Conservation (phyloP, 2,797 vertebrate genomes). For the Acipenser oxyrinchus region DNA sequence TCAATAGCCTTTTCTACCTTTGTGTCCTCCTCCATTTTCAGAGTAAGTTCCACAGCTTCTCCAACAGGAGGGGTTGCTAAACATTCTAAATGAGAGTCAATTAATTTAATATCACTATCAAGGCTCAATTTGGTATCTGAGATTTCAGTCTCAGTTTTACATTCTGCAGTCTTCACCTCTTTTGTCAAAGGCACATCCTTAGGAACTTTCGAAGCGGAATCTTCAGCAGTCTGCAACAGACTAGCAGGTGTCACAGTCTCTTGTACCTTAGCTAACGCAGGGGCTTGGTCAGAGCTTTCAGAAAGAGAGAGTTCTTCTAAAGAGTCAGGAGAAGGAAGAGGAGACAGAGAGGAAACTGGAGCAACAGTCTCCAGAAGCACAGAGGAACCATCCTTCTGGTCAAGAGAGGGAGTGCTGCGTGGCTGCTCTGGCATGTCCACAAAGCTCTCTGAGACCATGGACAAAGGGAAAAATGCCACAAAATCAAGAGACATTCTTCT, state of each 20-base stretch:
- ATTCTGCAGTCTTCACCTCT: conserved; percentile 28
- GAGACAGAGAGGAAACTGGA: conserved; percentile 80
- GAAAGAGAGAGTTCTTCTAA: conserved; percentile 73
- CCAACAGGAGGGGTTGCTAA: too few relatives aligned
- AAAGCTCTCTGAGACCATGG: conserved; percentile 64
- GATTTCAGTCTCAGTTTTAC: conserved; percentile 9
- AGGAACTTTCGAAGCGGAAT: conserved; percentile 28
- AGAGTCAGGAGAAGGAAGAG: conserved; percentile 77
- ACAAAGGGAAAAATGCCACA: conserved; percentile 79
- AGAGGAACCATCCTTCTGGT: conserved; percentile 82
- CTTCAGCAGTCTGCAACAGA: conserved; percentile 29
- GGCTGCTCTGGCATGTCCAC: conserved; percentile 63
- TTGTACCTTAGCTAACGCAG: conserved; percentile 18
- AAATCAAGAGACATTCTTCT: conserved; percentile 56
- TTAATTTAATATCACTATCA: conserved; percentile 29
- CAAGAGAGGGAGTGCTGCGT: conserved; percentile 67
- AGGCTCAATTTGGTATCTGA: conserved; percentile 27
- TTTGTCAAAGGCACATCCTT: conserved; percentile 50
- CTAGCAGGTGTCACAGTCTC: conserved; percentile 30
- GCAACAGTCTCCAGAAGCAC: conserved; percentile 58
- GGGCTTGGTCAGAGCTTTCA: conserved; percentile 53
- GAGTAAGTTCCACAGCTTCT: too few relatives aligned
- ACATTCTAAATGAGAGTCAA: too few relatives aligned
- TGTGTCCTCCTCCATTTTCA: too few relatives aligned
- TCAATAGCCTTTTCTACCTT: too few relatives aligned